Base-by-base conservation (phyloP, 2,113 vertebrate species). In the Piaya cayana region DNA sequence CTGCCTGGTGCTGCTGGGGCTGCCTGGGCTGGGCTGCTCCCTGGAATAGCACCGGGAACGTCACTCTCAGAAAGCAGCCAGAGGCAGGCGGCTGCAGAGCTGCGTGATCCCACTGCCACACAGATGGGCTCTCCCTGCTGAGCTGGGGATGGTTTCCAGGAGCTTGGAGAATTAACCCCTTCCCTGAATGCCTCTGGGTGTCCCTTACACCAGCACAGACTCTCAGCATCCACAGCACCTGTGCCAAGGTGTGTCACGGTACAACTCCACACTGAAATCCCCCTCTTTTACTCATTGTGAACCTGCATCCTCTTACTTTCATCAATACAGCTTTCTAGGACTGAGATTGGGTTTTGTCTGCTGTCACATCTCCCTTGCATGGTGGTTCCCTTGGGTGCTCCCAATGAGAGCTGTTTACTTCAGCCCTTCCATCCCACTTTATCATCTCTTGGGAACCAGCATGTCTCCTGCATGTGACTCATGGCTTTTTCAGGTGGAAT, bases 21-120 rank as follows among this genome's bases (percentile, higher is more conserved):
- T 70, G 85, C 50, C 50, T 2, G 36, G 49, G 56, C 58, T 62
- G 55, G 53, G 60, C 43, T 68, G 32, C 5, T n/a, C n/a, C 82
- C 58, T 23, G 42, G 30, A 17, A 42, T 2, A 18, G 11, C 60
- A 15, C 0, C 0, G 62, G 12, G 11, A 43, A 59, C 0, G 1
- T 45, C 76, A 7, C 29, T 5, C 42, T 30, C 49, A 25, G 10
- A 9, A 22, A 19, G 47, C 0, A 16, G 21, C 60, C 83, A 29
- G 37, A 27, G 19, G 18, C 42, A 37, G 49, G 11, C 0, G 27
- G 22, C 2, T 19, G 27, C 34, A 12, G 82, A 12, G 30, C 84
- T 49, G 43, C 17, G 5, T 8, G 60, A 9, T 60, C 22, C 10
- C 56, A 25, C 20, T 39, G 15, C 36, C 12, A 7, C n/a, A 12